Evolutionary conservation across 2,888 invertebrate species (phyloP), one percentile per base, ranked within the genome.

Genomic region (Cryptocheilus praepositus): DNA sequence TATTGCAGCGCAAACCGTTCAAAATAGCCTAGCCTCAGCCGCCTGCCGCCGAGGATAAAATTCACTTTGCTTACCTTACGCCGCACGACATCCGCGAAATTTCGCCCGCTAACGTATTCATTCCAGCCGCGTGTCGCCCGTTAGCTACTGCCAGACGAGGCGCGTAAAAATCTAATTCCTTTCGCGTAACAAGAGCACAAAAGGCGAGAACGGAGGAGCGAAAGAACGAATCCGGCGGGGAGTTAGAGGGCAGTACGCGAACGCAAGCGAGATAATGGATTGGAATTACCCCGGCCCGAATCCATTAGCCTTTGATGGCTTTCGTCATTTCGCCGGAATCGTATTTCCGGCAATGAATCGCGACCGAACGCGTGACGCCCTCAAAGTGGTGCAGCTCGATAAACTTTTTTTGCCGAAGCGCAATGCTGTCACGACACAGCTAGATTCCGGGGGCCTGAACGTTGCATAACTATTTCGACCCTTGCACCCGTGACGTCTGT

Each of bases 221-320:
- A 16, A 49, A 36, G 36, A 36, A 36, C 36, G 36, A 36, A 11
- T 5, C 36, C 8, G 36, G 36, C 36, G 36, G 8, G 13, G 36
- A 36, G 36, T 11, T 36, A 7, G 36, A 36, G 36, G 36, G 8
- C 36, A 36, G 36, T 36, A 7, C 13, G 36, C 36, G 36, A 4
- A 1, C 16, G 18, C 49, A n/a, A 49, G 49, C n/a, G 49, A 49
- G 49, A 49, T 75, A 69, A 74, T 74, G 64, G 64, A 65, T 61
- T 62, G 64, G 52, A 70, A 75, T 75, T 70, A 74, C 56, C 67
- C 45, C 49, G 60, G 63, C 54, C 56, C 56, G 64, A 74, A 74
- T 75, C 61, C 71, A 71, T 69, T 75, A 71, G 63, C 53, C 59
- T 75, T 66, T 70, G 62, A 70, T 75, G 64, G 67, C 60, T 61